phyloP scores from a whole-genome alignment of 2,797 vertebrate genomes.

The Anguilla anguilla region DNA sequence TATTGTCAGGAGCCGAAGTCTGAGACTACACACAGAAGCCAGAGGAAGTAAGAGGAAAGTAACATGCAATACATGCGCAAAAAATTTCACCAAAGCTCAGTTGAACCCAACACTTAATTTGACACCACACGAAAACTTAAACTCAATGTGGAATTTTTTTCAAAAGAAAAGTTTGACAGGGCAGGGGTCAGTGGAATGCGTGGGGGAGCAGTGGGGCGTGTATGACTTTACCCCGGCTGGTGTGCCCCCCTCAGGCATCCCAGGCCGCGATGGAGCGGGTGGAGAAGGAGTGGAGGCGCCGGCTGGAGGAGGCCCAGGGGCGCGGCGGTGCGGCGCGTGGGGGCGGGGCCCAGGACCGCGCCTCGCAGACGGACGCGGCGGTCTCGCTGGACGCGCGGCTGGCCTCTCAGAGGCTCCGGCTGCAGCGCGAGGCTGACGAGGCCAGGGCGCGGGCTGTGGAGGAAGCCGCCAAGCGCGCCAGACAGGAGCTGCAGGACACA shows the following conservation, averaged over 20 bases:
- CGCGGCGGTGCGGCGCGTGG: slow-evolving; percentile 56
- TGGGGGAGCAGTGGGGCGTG: background rate
- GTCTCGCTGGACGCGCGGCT: slow-evolving; percentile 65
- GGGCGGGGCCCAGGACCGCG: slow-evolving; percentile 59
- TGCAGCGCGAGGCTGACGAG: slow-evolving; percentile 69
- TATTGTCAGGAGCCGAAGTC: background rate
- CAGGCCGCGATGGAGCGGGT: slow-evolving; percentile 64
- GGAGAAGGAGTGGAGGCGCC: slow-evolving; percentile 77
- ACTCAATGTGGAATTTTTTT: background rate
- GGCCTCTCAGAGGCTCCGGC: slow-evolving; percentile 65
- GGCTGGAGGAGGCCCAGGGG: slow-evolving; percentile 65
- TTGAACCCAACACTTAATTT: background rate
- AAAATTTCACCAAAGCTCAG: background rate
- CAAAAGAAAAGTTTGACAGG: too few species aligned
- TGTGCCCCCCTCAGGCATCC: background rate
- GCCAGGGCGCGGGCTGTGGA: slow-evolving; percentile 62
- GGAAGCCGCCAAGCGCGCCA: slow-evolving; percentile 67
- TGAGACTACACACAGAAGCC: background rate
- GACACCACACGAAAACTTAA: background rate
- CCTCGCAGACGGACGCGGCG: slow-evolving; percentile 76
- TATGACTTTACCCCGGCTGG: background rate
- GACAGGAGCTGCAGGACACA: slow-evolving; percentile 74
- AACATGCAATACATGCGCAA: background rate
- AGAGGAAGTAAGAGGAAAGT: background rate
- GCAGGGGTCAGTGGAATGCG: background rate